phyloP scores from a whole-genome alignment of 2,797 vertebrate species.

The Sphaeramia orbicularis region DNA sequence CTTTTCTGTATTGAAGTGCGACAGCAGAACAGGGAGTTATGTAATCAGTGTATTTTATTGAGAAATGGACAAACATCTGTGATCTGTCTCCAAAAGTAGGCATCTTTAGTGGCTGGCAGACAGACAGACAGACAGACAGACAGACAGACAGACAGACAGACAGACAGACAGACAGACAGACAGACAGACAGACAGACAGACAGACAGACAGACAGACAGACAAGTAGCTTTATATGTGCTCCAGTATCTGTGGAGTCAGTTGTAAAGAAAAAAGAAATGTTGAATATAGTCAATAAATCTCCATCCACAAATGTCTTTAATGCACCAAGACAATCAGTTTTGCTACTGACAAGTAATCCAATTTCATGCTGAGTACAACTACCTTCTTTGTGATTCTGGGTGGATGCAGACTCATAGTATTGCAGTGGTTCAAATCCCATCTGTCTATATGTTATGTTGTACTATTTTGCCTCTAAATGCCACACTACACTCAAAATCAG shows the following conservation, averaged over 20 bases:
- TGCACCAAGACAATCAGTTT: slow-evolving; percentile 17
- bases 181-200: no score
- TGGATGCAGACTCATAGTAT: slow-evolving; percentile 1
- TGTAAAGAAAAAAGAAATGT: slow-evolving; percentile 3
- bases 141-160: no score
- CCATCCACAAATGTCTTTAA: background rate
- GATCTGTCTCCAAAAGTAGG: background rate
- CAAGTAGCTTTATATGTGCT: background rate
- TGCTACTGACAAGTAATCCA: slow-evolving; percentile 6
- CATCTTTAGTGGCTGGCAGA: background rate
- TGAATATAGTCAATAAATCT: slow-evolving; percentile 7
- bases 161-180: no score
- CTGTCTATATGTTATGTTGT: background rate
- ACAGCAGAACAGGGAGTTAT: background rate
- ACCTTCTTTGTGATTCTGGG: background rate
- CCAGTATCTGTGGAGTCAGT: slow-evolving; percentile 1
- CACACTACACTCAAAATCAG: no score
- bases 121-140: no score
- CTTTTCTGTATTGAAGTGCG: slow-evolving; percentile 11
- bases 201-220: no score
- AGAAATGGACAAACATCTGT: background rate
- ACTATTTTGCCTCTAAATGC: background rate
- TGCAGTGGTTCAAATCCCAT: slow-evolving; percentile 2
- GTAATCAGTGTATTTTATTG: background rate
- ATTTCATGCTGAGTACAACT: slow-evolving; percentile 14